These are phyloP conservation scores for Malthinus seriepunctatus DNA, from an alignment of 2,888 invertebrate species.

Conservation along the genomic window DNA sequence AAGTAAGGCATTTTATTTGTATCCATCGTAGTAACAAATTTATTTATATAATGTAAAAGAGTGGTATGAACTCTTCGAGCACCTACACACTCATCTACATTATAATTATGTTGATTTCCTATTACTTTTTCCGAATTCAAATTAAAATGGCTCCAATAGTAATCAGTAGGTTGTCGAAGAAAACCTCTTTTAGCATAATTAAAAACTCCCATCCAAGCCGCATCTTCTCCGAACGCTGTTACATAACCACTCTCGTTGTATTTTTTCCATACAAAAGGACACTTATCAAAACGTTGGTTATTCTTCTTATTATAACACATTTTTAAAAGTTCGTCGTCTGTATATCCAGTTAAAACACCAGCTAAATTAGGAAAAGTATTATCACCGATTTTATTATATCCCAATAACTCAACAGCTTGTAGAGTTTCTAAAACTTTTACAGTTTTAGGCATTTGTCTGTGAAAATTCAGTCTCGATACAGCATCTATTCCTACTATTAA, in stretches of 20 bases:
- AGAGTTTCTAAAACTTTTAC: slow-evolving; percentile 61
- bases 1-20: slow-evolving; percentile 68
- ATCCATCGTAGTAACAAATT: slow-evolving; percentile 64
- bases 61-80: slow-evolving; percentile 70
- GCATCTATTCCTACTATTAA: slow-evolving; percentile 84
- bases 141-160: slow-evolving; percentile 78
- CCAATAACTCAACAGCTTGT: slow-evolving; percentile 76
- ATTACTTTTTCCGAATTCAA: slow-evolving; percentile 68
- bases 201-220: slow-evolving; percentile 76
- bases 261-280: slow-evolving; percentile 84
- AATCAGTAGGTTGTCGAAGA: slow-evolving; percentile 78
- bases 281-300: slow-evolving; percentile 69
- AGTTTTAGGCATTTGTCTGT: slow-evolving; percentile 81
- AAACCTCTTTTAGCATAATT: slow-evolving; percentile 82
- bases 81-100: slow-evolving; percentile 73
- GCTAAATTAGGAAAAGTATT: slow-evolving; percentile 92
- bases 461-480: slow-evolving; percentile 82
- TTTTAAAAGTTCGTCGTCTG: slow-evolving; percentile 64
- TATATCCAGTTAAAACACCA: slow-evolving; percentile 76
- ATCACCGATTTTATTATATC: slow-evolving; percentile 93
- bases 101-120: slow-evolving; percentile 66
- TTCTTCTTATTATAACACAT: slow-evolving; percentile 63
- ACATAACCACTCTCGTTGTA: slow-evolving; percentile 72
- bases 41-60: slow-evolving; percentile 71
- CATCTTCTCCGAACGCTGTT: slow-evolving; percentile 85